Base-by-base conservation (phyloP, 2,797 vertebrate genomes). In the Catharus ustulatus region DNA sequence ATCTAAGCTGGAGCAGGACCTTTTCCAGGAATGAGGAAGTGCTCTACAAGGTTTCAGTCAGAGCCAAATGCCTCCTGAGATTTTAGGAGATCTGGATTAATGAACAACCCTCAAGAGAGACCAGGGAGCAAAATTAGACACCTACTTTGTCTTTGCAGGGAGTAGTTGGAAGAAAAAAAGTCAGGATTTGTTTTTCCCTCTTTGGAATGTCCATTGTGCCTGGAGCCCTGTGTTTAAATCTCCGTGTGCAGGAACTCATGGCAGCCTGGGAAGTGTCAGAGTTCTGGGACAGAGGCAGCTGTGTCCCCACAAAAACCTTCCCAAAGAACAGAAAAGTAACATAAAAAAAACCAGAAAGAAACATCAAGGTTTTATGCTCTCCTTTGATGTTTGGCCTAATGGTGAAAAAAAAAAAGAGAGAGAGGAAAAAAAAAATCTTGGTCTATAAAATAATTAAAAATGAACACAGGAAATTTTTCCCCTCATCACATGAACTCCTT, bases 181-280 rank as follows among this genome's bases (percentile, higher is more conserved):
- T 8, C 32, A 11, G 3, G 11, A 57, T 49, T 63, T 30, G 22
- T 42, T 24, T 0, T 3, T 4, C n/a, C 51, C 13, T 2, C 0
- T 36, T 87, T 52, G 26, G 21, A 11, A 43, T 3, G 9, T 10
- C 6, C 30, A 9, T 23, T 73, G 16, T 54, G 21, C 43, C 55
- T 5, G 2, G 32, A 69, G 23, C 23, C 26, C 24, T 22, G 6
- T 4, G 19, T 61, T 61, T 57, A 78, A 76, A 52, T 67, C 13
- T 29, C n/a, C 27, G 26, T 10, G 13, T 5, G 3, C 0, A 2
- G 59, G 18, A 36, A 48, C 40, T 30, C 10, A 5, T 1, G 6
- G 21, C 5, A 90, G 42, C 42, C 83, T 27, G 18, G 27, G 38
- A 59, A 43, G 14, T 4, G 8, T 12, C 48, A 36, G 23, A 52